phyloP scores from a whole-genome alignment of 2,888 invertebrate genomes.

The Charanyca ferruginea region DNA sequence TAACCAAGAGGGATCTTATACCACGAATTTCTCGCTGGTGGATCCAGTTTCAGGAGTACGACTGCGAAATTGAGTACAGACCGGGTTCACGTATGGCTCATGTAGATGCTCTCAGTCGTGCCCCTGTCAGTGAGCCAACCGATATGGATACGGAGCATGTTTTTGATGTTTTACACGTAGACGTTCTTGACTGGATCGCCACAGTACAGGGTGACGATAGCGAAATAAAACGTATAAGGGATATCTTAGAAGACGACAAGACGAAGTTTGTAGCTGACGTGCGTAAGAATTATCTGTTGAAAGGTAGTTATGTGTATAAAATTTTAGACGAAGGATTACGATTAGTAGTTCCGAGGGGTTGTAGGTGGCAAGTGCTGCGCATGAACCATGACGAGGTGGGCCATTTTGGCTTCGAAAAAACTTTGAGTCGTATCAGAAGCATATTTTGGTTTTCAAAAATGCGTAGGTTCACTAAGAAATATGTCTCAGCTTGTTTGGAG shows the following conservation, averaged over 20 bases:
- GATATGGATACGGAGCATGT: not conserved
- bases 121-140: conserved; percentile 15
- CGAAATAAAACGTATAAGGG: conserved; percentile 1
- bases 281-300: conserved; percentile 1
- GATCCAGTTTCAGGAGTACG: no score
- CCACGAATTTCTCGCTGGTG: no score
- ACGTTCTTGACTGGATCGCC: conserved; percentile 1
- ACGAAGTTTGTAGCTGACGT: conserved; percentile 5
- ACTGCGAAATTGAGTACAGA: no score
- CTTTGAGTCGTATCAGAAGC: conserved; percentile 1
- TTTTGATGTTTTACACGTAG: conserved; percentile 15
- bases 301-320: not conserved
- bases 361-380: not conserved
- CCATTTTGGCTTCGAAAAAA: conserved; percentile 6
- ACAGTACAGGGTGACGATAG: conserved; percentile 2
- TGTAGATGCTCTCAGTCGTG: conserved; percentile 67
- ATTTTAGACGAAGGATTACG: conserved; percentile 2
- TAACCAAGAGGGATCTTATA: no score
- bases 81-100: conserved; percentile 66
- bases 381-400: conserved; percentile 6
- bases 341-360: conserved; percentile 5
- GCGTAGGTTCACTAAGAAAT: no score
- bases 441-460: conserved; percentile 6
- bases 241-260: not conserved
- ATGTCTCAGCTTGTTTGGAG: conserved; percentile 29